phyloP scores from a whole-genome alignment of 2,113 vertebrate genomes.

The Nibea albiflora region DNA sequence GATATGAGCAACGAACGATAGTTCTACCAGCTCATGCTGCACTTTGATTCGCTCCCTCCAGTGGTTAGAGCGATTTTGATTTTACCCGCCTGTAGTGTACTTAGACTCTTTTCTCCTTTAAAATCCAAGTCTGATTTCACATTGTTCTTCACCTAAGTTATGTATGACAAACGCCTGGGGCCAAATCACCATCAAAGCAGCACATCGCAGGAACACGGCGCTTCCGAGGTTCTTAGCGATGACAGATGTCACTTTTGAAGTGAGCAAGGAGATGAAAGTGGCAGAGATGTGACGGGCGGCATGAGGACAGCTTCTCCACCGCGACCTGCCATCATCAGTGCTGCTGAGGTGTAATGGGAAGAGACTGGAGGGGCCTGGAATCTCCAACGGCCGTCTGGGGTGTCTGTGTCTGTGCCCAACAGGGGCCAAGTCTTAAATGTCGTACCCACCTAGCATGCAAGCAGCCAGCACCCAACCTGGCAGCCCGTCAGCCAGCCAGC shows the following conservation, averaged over 20 bases:
- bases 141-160: constrained; percentile 92
- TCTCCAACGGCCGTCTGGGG: constrained; percentile 71
- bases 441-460: constrained; percentile 61
- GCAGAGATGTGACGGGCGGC: constrained; percentile 79
- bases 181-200: constrained; percentile 88
- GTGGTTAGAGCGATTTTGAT: constrained; percentile 88
- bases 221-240: constrained; percentile 88
- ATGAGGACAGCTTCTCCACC: constrained; percentile 79
- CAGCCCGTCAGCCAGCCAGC: constrained; percentile 57
- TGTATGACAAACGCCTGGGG: constrained; percentile 89
- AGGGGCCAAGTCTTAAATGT: constrained; percentile 70
- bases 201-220: constrained; percentile 83
- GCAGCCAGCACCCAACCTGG: constrained; percentile 72
- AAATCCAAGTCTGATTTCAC: constrained; percentile 85
- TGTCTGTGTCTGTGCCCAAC: constrained; percentile 70
- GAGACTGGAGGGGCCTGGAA: constrained; percentile 76
- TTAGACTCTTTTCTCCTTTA: constrained; percentile 76
- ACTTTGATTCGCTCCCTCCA: constrained; percentile 91
- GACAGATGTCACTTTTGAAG: constrained; percentile 88
- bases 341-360: constrained; percentile 75
- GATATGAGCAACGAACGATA: constrained; percentile 78
- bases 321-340: constrained; percentile 79
- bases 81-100: constrained; percentile 85
- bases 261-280: constrained; percentile 85
- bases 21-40: constrained; percentile 82